Conservation (phyloP, 1,140 invertebrate genomes). For the Polypedilum pembai region DNA sequence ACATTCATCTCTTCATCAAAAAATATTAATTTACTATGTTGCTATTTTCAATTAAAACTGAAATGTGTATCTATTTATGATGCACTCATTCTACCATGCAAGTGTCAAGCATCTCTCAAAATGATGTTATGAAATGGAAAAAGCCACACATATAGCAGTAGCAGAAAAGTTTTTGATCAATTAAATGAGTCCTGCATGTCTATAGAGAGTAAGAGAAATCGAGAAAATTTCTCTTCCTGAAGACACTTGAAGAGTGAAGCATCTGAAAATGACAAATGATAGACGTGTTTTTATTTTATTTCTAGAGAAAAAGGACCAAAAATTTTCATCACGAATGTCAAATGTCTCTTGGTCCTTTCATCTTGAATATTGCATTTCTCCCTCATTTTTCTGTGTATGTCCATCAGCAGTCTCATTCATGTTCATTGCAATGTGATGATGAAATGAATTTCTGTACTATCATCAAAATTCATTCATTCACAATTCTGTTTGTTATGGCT, state of each 20-base stretch:
- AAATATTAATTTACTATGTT: neutral
- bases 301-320: neutral
- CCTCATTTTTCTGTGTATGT: neutral
- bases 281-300: neutral
- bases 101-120: conserved; percentile 1
- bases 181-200: neutral
- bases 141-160: conserved; percentile 7
- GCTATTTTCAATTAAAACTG: conserved; percentile 21
- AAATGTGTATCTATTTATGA: neutral
- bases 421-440: neutral
- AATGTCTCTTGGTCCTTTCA: neutral
- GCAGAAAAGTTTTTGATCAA: neutral
- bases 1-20: neutral
- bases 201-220: neutral
- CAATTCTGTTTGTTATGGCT: neutral
- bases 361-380: neutral
- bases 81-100: neutral
- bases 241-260: neutral
- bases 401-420: neutral
- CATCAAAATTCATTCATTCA: conserved; percentile 14
- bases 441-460: neutral
- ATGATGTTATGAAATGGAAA: conserved; percentile 18
- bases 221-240: neutral
- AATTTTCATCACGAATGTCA: conserved; percentile 4
- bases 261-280: conserved; percentile 13